Conservation (phyloP, 2,888 invertebrate species). For the Drosophila antonietae region DNA sequence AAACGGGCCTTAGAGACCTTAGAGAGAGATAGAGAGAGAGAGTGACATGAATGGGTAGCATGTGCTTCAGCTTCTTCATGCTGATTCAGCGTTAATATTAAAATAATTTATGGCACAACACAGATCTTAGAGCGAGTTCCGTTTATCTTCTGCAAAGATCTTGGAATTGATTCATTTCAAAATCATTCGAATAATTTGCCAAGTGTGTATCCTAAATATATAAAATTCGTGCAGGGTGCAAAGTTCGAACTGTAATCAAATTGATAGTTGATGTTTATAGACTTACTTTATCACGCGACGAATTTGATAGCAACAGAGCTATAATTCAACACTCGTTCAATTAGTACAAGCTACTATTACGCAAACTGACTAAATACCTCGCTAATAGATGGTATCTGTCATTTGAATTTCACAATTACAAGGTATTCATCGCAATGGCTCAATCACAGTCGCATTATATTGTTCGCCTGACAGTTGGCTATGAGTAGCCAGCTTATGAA, state of each 20-base stretch:
- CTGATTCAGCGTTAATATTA: conserved; percentile 19
- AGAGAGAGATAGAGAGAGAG: not conserved
- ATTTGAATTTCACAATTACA: conserved; percentile 32
- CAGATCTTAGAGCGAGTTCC: conserved; percentile 9
- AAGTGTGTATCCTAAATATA: not conserved
- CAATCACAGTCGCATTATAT: conserved; percentile 38
- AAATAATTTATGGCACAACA: conserved; percentile 17
- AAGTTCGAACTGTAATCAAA: conserved; percentile 28
- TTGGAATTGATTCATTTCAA: not conserved
- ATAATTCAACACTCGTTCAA: conserved; percentile 8
- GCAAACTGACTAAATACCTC: conserved; percentile 29
- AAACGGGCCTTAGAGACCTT: conserved; percentile 14
- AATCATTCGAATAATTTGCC: not conserved
- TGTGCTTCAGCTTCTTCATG: conserved; percentile 19
- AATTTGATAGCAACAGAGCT: conserved; percentile 16
- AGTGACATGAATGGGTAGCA: not conserved
- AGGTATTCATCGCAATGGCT: conserved; percentile 24
- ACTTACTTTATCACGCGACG: conserved; percentile 30
- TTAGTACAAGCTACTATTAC: conserved; percentile 33
- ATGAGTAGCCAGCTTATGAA: conserved; percentile 42
- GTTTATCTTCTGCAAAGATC: conserved; percentile 4
- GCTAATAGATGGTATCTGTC: conserved; percentile 19
- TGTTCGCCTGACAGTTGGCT: conserved; percentile 13
- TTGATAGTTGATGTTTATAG: conserved; percentile 37
- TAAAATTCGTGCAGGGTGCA: conserved; percentile 7